Conservation (phyloP, 2,888 invertebrate genomes). For the Pediacus dermestoides region DNA sequence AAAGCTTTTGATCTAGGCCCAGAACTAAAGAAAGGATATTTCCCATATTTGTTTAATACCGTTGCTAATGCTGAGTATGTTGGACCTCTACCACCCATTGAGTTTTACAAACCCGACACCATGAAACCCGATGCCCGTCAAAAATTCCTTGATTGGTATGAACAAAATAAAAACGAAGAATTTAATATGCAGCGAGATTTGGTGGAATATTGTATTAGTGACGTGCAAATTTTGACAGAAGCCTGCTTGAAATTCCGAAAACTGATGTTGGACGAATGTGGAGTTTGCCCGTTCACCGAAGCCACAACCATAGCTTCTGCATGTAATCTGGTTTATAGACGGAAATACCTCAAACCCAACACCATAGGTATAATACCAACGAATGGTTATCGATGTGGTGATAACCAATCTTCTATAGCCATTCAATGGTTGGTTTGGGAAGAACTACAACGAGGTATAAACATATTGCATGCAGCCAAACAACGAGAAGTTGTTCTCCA, state of each 20-base stretch:
- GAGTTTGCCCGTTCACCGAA: constrained; percentile 28
- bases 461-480: constrained; percentile 24
- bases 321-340: constrained; percentile 25
- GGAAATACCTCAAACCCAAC: constrained; percentile 26
- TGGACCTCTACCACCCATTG: constrained; percentile 13
- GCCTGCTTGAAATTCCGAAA: constrained; percentile 33
- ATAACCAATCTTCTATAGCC: constrained; percentile 20
- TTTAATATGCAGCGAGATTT: constrained; percentile 34
- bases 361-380: constrained; percentile 31
- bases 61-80: constrained; percentile 19
- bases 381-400: constrained; percentile 27
- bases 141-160: constrained; percentile 14
- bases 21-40: constrained; percentile 24
- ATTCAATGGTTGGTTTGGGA: constrained; percentile 21
- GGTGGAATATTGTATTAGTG: constrained; percentile 24
- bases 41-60: constrained; percentile 27
- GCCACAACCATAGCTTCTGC: constrained; percentile 27
- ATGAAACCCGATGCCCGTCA: constrained; percentile 11
- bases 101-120: constrained; percentile 16
- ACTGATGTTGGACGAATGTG: constrained; percentile 13
- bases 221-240: constrained; percentile 31
- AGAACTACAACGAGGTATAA: constrained; percentile 15
- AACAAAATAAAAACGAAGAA: constrained; percentile 7
- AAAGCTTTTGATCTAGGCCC: constrained; percentile 20
- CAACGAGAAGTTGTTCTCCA: constrained; percentile 18